Evolutionary conservation across 2,888 invertebrate genomes (phyloP).

Genomic region (Meliscaeva auricollis): DNA sequence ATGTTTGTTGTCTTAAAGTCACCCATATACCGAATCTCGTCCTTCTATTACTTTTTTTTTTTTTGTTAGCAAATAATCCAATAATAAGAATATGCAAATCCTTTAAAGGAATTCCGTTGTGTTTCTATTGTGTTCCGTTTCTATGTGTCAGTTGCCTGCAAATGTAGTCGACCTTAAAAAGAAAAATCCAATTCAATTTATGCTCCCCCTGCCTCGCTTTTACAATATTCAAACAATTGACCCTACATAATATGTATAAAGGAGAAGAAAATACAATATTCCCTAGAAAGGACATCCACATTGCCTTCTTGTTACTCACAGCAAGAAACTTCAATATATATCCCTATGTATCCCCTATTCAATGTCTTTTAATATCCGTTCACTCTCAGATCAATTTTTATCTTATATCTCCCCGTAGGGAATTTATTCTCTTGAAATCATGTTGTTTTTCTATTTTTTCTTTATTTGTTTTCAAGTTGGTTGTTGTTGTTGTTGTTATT

Average conservation of each 20-base stretch:
- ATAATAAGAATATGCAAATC: too few relatives aligned
- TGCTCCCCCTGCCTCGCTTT: too few relatives aligned
- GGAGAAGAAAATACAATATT: constrained; percentile 25
- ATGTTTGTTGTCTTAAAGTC: too few relatives aligned
- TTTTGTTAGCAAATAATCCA: too few relatives aligned
- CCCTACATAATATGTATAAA: not conserved
- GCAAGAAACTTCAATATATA: constrained; percentile 46
- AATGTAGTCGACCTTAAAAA: not conserved
- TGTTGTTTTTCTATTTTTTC: not conserved
- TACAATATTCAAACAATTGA: constrained; percentile 28
- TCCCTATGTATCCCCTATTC: constrained; percentile 36
- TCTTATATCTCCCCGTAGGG: constrained; percentile 31
- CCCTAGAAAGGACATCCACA: constrained; percentile 6
- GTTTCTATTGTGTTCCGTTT: too few relatives aligned
- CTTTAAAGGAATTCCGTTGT: too few relatives aligned
- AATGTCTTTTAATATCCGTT: constrained; percentile 61
- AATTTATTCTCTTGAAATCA: not conserved
- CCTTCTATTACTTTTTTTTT: too few relatives aligned
- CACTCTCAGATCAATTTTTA: constrained; percentile 48
- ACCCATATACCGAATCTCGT: too few relatives aligned
- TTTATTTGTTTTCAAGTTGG: not conserved
- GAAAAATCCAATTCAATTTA: constrained; percentile 16
- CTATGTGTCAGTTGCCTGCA: too few relatives aligned
- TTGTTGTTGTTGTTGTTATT: not conserved
- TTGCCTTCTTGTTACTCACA: constrained; percentile 31